Percentiles rank a stretch among this genome's conserved stretches.
These are phyloP conservation scores for Tolypeutes matacus DNA, from an alignment of 2,797 vertebrate genomes.

Conservation along the genomic window DNA sequence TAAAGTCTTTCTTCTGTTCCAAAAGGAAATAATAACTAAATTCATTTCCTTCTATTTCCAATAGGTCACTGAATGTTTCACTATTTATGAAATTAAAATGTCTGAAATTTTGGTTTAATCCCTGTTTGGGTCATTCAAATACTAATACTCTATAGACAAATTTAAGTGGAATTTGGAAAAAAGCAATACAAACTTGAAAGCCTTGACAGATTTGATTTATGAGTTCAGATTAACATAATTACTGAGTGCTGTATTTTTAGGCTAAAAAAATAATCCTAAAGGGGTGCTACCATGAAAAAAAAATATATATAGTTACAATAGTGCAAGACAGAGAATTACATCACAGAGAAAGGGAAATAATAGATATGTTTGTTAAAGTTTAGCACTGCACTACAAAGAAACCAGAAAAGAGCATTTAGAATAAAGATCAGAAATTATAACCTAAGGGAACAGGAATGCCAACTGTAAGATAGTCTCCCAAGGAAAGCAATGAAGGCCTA, in stretches of 20 bases:
- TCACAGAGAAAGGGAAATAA: slow-evolving; percentile 48
- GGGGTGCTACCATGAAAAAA: background rate
- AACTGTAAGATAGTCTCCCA: background rate
- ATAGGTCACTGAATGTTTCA: background rate
- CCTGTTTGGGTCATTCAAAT: background rate
- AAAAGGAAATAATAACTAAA: background rate
- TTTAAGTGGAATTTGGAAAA: slow-evolving; percentile 66
- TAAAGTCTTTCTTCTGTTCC: background rate
- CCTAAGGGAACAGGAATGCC: background rate
- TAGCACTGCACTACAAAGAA: background rate
- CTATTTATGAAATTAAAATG: slow-evolving; percentile 58
- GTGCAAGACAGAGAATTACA: slow-evolving; percentile 15
- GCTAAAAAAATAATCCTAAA: slow-evolving; percentile 58
- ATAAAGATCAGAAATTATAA: background rate
- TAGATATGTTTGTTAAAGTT: background rate
- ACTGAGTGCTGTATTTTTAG: slow-evolving; percentile 44
- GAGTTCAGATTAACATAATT: slow-evolving; percentile 75
- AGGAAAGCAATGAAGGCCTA: background rate
- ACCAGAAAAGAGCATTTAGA: background rate
- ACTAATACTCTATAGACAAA: slow-evolving; percentile 10
- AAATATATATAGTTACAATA: background rate
- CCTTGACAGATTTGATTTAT: slow-evolving; percentile 71
- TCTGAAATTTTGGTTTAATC: background rate
- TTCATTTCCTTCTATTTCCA: background rate
- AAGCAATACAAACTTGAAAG: slow-evolving; percentile 66